Evolutionary conservation across 1,140 invertebrate genomes (phyloP).

Genomic region (Bombus cullumanus): DNA sequence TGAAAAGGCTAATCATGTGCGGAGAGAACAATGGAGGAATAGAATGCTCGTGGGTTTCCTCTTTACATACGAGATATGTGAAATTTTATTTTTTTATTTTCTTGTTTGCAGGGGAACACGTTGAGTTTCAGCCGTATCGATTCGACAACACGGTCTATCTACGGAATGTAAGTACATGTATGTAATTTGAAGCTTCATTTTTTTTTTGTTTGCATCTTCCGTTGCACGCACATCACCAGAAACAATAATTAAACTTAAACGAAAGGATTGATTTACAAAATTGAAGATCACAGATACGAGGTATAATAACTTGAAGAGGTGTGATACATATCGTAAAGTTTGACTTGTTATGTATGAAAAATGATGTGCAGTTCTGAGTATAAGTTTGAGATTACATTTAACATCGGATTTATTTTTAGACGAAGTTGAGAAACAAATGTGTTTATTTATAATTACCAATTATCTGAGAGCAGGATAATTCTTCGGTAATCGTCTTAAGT

Average conservation of each 20-base stretch:
- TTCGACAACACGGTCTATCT: constrained; percentile 7
- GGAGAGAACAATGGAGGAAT: constrained; percentile 10
- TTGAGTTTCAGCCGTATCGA: neutral
- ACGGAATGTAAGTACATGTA: constrained; percentile 19
- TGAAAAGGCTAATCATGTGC: neutral
- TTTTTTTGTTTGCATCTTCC: neutral
- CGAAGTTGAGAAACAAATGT: neutral
- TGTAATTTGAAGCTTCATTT: neutral
- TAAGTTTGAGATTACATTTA: constrained; percentile 20
- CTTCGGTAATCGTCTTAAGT: neutral
- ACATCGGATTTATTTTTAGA: neutral
- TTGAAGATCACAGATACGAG: constrained; percentile 26
- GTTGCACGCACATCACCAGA: neutral
- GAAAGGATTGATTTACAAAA: constrained; percentile 28
- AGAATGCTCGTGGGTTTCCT: constrained; percentile 19
- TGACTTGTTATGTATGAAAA: neutral
- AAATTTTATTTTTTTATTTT: constrained; percentile 36
- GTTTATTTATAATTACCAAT: neutral
- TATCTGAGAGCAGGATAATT: neutral
- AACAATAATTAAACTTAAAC: constrained; percentile 13
- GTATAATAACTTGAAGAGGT: neutral
- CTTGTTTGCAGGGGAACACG: constrained; percentile 23
- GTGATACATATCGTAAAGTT: neutral
- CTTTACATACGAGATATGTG: constrained; percentile 42
- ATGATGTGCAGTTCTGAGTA: neutral